These are phyloP conservation scores for Solea solea DNA, from an alignment of 2,113 vertebrate genomes.

Conservation along the genomic window DNA sequence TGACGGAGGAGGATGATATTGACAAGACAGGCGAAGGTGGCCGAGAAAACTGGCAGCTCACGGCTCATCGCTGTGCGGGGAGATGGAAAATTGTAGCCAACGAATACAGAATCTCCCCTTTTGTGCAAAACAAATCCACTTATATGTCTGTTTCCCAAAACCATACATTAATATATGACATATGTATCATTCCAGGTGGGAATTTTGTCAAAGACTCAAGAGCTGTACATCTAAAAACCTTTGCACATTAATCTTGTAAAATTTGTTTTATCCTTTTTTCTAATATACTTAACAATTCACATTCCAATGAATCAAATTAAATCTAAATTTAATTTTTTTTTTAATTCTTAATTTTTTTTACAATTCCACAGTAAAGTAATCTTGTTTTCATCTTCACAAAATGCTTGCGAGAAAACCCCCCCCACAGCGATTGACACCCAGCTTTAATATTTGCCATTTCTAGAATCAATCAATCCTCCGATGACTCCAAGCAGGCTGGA, in stretches of 20 bases:
- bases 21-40: slow-evolving; percentile 71
- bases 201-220: too few relatives aligned
- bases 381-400: not conserved
- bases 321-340: too few relatives aligned
- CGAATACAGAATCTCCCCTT: not conserved
- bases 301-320: too few relatives aligned
- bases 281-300: too few relatives aligned
- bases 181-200: too few relatives aligned
- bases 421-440: slow-evolving; percentile 57
- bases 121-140: not conserved
- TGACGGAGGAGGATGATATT: slow-evolving; percentile 82
- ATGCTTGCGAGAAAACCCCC: slow-evolving; percentile 16
- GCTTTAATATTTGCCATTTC: slow-evolving; percentile 84
- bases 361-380: too few relatives aligned
- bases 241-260: too few relatives aligned
- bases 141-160: too few relatives aligned
- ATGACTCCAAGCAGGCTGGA: slow-evolving; percentile 84
- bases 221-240: too few relatives aligned
- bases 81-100: not conserved
- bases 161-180: too few relatives aligned
- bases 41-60: slow-evolving; percentile 4
- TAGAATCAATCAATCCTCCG: slow-evolving; percentile 90
- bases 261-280: too few relatives aligned
- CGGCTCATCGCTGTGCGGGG: slow-evolving; percentile 16
- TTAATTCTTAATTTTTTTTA: too few relatives aligned